These are phyloP conservation scores for Thunnus maccoyii DNA, from an alignment of 2,113 vertebrate genomes.

Conservation along the genomic window DNA sequence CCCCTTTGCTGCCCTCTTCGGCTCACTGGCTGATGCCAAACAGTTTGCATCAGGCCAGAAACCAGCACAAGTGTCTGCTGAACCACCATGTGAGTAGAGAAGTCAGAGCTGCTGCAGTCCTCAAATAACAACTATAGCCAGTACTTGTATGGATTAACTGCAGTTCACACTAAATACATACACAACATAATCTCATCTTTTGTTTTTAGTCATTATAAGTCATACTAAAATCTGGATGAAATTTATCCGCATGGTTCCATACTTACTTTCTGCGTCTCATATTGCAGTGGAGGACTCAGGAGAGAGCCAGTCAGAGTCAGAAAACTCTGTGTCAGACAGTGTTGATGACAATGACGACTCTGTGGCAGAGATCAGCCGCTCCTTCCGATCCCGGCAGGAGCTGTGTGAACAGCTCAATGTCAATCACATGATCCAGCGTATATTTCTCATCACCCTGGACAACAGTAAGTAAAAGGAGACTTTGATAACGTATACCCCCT, in stretches of 20 bases:
- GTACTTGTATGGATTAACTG: neutral
- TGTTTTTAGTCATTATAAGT: neutral
- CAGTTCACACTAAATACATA: neutral
- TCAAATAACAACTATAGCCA: neutral
- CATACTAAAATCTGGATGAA: neutral
- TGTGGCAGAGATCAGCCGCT: slow-evolving; percentile 95
- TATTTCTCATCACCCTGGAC: slow-evolving; percentile 98
- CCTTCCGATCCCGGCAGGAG: slow-evolving; percentile 95
- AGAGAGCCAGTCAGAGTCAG: slow-evolving; percentile 94
- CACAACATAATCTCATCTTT: neutral
- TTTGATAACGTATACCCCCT: neutral
- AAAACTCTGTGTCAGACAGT: slow-evolving; percentile 96
- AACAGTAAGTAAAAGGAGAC: slow-evolving; percentile 90
- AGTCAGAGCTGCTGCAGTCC: neutral
- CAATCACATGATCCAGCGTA: slow-evolving; percentile 99
- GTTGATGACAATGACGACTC: slow-evolving; percentile 97
- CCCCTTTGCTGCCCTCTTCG: slow-evolving; percentile 97
- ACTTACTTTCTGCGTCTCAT: neutral
- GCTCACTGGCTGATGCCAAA: slow-evolving; percentile 95
- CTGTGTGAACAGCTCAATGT: slow-evolving; percentile 98
- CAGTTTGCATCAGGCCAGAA: slow-evolving; percentile 95
- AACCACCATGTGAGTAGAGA: slow-evolving; percentile 86
- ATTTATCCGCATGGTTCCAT: neutral
- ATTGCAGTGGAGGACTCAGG: slow-evolving; percentile 88
- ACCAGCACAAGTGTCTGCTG: slow-evolving; percentile 83